These are phyloP conservation scores for Zaprionus nigranus DNA, from an alignment of 1,140 invertebrate genomes.

Conservation along the genomic window DNA sequence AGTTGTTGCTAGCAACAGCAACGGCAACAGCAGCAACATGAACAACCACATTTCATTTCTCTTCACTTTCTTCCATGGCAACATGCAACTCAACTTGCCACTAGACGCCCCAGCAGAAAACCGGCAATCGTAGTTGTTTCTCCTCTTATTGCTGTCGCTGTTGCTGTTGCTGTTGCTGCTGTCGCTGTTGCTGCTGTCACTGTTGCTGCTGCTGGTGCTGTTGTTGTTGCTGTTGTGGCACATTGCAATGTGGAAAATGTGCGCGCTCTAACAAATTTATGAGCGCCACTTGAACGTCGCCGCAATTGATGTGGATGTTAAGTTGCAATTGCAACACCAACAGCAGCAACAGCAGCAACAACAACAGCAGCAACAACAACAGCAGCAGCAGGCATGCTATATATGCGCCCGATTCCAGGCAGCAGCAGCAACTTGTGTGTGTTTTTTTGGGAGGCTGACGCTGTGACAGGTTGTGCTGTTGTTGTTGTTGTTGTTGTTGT, in stretches of 20 bases:
- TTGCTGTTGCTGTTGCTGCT: constrained; percentile 7
- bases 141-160: constrained; percentile 10
- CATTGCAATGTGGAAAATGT: constrained; percentile 78
- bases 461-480: constrained; percentile 64
- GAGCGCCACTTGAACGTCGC: constrained; percentile 60
- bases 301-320: constrained; percentile 59
- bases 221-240: constrained; percentile 27
- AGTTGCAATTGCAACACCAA: constrained; percentile 63
- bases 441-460: constrained; percentile 13
- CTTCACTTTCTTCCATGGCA: constrained; percentile 76
- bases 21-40: constrained; percentile 42
- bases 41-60: constrained; percentile 67
- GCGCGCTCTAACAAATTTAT: constrained; percentile 74
- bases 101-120: constrained; percentile 10
- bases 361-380: background rate
- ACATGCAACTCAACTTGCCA: constrained; percentile 50
- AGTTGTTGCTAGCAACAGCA: constrained; percentile 26
- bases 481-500: constrained; percentile 10
- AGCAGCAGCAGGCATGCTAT: background rate
- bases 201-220: constrained; percentile 18
- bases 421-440: constrained; percentile 1
- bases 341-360: constrained; percentile 44
- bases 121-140: constrained; percentile 36
- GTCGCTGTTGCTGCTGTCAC: constrained; percentile 7
- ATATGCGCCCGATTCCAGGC: constrained; percentile 4